Evolutionary conservation across 2,797 vertebrate genomes (phyloP).

Genomic region (Falco columbarius): DNA sequence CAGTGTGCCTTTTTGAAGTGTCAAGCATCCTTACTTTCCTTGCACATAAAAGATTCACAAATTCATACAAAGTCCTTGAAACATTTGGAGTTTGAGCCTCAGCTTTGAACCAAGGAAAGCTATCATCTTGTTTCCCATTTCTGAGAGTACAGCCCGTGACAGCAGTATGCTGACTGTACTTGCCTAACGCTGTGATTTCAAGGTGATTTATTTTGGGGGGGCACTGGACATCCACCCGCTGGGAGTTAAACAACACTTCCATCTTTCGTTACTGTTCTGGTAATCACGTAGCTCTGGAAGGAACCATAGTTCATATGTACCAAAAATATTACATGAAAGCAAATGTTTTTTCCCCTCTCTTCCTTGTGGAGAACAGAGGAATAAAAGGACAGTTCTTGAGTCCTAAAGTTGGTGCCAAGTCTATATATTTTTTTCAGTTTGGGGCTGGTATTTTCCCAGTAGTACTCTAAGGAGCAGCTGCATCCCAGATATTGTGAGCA

Average conservation of each 20-base stretch:
- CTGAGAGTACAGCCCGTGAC: neutral
- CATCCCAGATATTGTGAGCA: neutral
- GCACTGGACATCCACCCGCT: neutral
- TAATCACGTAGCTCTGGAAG: neutral
- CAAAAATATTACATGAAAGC: slow-evolving; percentile 1
- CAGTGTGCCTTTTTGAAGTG: neutral
- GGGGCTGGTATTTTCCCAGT: neutral
- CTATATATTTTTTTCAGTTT: neutral
- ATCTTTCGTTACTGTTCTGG: neutral
- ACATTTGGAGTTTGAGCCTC: neutral
- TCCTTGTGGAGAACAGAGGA: neutral
- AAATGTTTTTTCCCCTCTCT: neutral
- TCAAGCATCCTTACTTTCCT: neutral
- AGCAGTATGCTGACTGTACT: neutral
- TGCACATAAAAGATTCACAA: neutral
- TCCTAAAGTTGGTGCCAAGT: neutral
- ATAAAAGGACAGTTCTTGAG: neutral
- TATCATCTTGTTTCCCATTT: neutral
- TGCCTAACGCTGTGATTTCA: neutral
- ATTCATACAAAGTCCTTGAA: neutral
- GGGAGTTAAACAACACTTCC: slow-evolving; percentile 23
- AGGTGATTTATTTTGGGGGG: neutral
- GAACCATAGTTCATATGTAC: neutral
- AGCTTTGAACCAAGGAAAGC: slow-evolving; percentile 1
- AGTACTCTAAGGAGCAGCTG: neutral